Base-by-base conservation (phyloP, 2,797 vertebrate genomes). In the Tokudaia muenninki region DNA sequence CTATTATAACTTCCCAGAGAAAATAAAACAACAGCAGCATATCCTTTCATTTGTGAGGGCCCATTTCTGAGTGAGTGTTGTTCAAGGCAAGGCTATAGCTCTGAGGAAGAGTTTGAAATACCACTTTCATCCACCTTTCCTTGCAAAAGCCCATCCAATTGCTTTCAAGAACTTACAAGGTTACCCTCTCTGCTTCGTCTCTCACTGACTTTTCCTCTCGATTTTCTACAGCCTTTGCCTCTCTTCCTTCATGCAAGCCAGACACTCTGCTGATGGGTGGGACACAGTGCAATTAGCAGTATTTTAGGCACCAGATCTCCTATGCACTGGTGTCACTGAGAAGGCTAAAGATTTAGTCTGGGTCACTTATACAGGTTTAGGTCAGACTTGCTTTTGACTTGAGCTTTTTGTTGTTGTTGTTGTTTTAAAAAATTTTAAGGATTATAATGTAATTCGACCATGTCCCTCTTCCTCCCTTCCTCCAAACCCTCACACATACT, bases 1-100 rank as follows among this genome's bases (percentile, higher is more conserved):
- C 98, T 98, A 97, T 98, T 98, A 98, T 97, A 96, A 98, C 98
- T 98, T 98, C 98, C 98, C 98, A 98, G 97, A 98, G 98, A 98
- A 98, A 98, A 98, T 97, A 98, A 98, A 98, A 98, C 70, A 79
- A 98, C 97, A 98, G 96, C 91, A 98, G 96, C 87, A 96, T 97
- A 98, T 98, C 98, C 98, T 98, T 98, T 95, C 96, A 95, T 97
- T 97, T 95, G 77, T 96, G 95, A 97, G 93, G 88, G 97, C 92
- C 82, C 94, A 98, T 98, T 96, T 94, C 82, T 0, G 6, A 96
- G 96, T 96, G 97, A 97, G 95, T 93, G 37, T 96, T 97, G 89
- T 96, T 97, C 94, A 96, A 95, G 95, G 94, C 92, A 86, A 97
- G 95, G 96, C 59, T 83, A 90, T 93, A 93, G 90, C 94, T 97